phyloP scores from a whole-genome alignment of 1,140 invertebrate genomes.

The Hormaphis cornu region DNA sequence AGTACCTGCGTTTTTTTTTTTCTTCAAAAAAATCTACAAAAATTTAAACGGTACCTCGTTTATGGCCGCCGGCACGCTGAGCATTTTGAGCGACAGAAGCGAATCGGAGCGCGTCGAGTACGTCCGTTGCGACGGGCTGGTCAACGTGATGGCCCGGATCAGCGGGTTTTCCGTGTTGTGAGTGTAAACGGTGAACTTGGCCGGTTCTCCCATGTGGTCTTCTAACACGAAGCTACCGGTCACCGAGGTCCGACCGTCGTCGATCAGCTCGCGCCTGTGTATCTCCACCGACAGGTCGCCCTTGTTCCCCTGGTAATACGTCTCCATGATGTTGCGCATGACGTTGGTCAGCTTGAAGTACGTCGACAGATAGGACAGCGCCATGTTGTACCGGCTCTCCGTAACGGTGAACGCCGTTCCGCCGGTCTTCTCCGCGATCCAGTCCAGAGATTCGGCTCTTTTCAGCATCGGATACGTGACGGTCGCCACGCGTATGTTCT shows the following conservation, averaged over 20 bases:
- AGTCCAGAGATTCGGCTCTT: slow-evolving; percentile 42
- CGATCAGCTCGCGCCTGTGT: slow-evolving; percentile 44
- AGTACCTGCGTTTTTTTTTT: no score
- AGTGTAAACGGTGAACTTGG: slow-evolving; percentile 44
- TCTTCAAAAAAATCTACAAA: neutral
- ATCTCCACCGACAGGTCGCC: slow-evolving; percentile 47
- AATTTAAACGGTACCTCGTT: slow-evolving; percentile 43
- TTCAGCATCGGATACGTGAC: slow-evolving; percentile 46
- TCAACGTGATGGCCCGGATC: slow-evolving; percentile 44
- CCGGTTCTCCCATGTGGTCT: slow-evolving; percentile 44
- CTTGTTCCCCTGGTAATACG: slow-evolving; percentile 46
- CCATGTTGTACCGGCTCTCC: slow-evolving; percentile 47
- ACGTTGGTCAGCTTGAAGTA: slow-evolving; percentile 48
- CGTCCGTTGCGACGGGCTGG: slow-evolving; percentile 44
- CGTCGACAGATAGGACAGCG: slow-evolving; percentile 44
- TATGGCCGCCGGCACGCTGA: slow-evolving; percentile 46
- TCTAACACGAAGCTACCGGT: slow-evolving; percentile 47
- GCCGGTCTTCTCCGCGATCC: slow-evolving; percentile 44
- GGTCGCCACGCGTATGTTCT: slow-evolving; percentile 44
- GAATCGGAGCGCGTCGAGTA: slow-evolving; percentile 43
- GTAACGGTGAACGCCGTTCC: slow-evolving; percentile 45
- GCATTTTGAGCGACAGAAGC: slow-evolving; percentile 45
- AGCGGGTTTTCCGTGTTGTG: slow-evolving; percentile 45
- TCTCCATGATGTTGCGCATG: slow-evolving; percentile 44
- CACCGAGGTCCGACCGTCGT: slow-evolving; percentile 43